phyloP scores from a whole-genome alignment of 2,797 vertebrate species.

The Alca torda region DNA sequence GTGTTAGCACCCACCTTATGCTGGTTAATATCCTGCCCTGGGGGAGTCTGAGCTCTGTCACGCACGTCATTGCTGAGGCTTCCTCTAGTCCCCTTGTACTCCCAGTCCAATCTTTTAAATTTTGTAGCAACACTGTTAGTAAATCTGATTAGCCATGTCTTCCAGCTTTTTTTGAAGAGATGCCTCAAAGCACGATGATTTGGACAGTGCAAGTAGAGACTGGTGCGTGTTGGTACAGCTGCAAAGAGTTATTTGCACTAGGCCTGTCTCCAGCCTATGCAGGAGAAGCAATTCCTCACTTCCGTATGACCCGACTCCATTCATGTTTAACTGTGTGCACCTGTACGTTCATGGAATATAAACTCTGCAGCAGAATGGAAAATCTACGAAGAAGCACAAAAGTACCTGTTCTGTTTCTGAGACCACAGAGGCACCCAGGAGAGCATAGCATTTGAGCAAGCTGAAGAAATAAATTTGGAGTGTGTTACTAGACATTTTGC shows the following conservation, averaged over 20 bases:
- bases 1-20: background rate
- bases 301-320: background rate
- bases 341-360: background rate
- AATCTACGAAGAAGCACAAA: background rate
- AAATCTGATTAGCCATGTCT: background rate
- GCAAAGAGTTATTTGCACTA: constrained; percentile 3
- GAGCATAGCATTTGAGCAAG: background rate
- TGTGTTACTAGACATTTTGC: background rate
- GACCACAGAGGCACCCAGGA: background rate
- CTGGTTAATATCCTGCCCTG: background rate
- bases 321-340: background rate
- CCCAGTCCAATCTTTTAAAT: background rate
- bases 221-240: constrained; percentile 27
- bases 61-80: accelerated
- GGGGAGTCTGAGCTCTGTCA: background rate
- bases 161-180: background rate
- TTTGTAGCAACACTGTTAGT: background rate
- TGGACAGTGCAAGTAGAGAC: background rate
- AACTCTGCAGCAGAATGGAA: background rate
- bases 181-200: background rate
- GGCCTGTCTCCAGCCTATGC: background rate
- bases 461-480: background rate
- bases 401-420: background rate
- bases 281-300: background rate
- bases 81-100: background rate